Evolutionary conservation across 2,888 invertebrate genomes (phyloP).

Genomic region (Sussaba pulchella): DNA sequence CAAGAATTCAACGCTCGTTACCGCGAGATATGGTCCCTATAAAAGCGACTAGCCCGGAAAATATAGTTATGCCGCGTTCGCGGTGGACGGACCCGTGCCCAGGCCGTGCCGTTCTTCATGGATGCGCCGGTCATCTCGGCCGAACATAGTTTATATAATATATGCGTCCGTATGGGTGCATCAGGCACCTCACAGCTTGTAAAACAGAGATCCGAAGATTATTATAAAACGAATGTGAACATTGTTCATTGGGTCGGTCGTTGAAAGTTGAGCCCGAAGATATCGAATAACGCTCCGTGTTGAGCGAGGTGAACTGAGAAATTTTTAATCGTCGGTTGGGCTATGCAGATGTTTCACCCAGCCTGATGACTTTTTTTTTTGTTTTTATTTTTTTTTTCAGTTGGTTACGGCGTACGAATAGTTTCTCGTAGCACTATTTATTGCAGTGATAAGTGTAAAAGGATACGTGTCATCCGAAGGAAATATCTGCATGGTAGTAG

Average conservation of each 20-base stretch:
- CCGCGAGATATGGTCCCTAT: conserved; percentile 62
- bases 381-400: too few relatives aligned
- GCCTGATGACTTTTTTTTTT: too few relatives aligned
- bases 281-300: conserved; percentile 46
- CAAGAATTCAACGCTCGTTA: conserved; percentile 70
- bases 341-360: too few relatives aligned
- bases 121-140: conserved; percentile 49
- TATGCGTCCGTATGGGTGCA: not conserved
- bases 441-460: too few relatives aligned
- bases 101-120: conserved; percentile 45
- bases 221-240: conserved; percentile 48
- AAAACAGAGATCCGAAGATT: conserved; percentile 41
- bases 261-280: not conserved
- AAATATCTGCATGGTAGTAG: too few relatives aligned
- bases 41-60: conserved; percentile 60
- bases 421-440: too few relatives aligned
- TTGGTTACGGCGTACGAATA: too few relatives aligned
- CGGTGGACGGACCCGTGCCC: conserved; percentile 27
- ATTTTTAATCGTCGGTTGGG: too few relatives aligned
- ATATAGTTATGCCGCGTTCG: conserved; percentile 53
- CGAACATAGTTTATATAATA: conserved; percentile 34
- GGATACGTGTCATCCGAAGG: too few relatives aligned
- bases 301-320: not conserved
- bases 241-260: conserved; percentile 28
- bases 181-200: conserved; percentile 29